phyloP scores from a whole-genome alignment of 2,113 vertebrate genomes.

The Antechinus flavipes region DNA sequence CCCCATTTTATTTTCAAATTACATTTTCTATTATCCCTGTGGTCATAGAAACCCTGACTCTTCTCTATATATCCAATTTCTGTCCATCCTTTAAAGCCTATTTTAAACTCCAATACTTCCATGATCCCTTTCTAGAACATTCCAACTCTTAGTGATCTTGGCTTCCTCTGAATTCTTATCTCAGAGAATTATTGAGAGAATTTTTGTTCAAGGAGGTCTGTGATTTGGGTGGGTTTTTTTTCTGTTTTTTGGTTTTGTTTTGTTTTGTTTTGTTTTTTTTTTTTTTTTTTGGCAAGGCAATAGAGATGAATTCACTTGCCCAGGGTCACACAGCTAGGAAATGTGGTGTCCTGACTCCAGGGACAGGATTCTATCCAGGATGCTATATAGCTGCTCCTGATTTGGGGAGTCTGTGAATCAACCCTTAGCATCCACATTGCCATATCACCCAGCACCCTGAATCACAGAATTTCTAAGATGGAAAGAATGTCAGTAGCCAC shows the following conservation, averaged over 20 bases:
- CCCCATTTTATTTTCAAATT: background rate
- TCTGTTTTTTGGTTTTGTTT: too few species aligned
- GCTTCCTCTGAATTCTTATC: background rate
- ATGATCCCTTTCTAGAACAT: background rate
- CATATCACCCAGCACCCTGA: background rate
- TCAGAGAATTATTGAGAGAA: background rate
- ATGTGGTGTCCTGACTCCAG: too few species aligned
- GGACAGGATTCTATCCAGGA: too few species aligned
- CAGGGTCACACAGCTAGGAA: too few species aligned
- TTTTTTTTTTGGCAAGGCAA: too few species aligned
- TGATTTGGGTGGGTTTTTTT: too few species aligned
- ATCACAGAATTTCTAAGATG: background rate
- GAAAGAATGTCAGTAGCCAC: background rate
- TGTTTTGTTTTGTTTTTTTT: too few species aligned
- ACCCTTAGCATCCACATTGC: background rate
- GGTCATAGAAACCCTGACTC: background rate
- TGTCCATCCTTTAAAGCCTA: background rate
- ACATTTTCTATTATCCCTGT: background rate
- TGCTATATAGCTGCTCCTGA: too few species aligned
- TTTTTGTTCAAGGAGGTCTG: background rate
- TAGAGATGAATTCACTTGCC: too few species aligned
- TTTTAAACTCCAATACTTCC: background rate
- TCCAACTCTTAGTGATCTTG: background rate
- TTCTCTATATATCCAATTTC: background rate
- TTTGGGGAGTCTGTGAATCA: background rate